phyloP scores from a whole-genome alignment of 2,797 vertebrate genomes.

The Myoxocephalus aenaeus region DNA sequence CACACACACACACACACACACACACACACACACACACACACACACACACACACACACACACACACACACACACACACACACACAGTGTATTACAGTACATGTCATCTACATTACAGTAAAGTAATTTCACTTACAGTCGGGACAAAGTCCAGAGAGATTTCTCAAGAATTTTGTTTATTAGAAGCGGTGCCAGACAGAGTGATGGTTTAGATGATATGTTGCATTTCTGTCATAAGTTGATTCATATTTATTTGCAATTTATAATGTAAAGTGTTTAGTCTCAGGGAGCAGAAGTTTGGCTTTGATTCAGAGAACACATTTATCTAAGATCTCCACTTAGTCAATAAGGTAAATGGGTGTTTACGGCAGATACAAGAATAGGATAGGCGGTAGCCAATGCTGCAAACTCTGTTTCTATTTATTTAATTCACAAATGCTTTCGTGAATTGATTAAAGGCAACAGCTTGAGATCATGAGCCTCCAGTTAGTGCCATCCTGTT shows the following conservation, averaged over 20 bases:
- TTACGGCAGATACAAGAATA: constrained; percentile 34
- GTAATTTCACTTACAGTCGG: background rate
- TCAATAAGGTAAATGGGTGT: constrained; percentile 40
- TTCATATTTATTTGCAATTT: constrained; percentile 23
- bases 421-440: constrained; percentile 1
- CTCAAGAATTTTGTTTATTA: background rate
- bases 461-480: constrained; percentile 5
- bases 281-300: constrained; percentile 35
- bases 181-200: background rate
- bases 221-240: constrained; percentile 24
- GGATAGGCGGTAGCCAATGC: background rate
- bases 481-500: background rate
- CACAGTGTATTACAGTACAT: background rate
- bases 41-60: background rate
- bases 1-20: background rate
- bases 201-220: constrained; percentile 1
- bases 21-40: too few relatives aligned
- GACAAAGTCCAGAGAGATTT: background rate
- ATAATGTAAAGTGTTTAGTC: constrained; percentile 4
- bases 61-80: constrained; percentile 6
- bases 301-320: constrained; percentile 47
- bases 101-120: background rate
- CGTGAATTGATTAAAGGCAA: background rate
- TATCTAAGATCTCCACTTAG: constrained; percentile 16
- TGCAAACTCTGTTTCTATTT: constrained; percentile 2